These are phyloP conservation scores for Cephus cinctus DNA, from an alignment of 1,140 invertebrate species.

Conservation along the genomic window DNA sequence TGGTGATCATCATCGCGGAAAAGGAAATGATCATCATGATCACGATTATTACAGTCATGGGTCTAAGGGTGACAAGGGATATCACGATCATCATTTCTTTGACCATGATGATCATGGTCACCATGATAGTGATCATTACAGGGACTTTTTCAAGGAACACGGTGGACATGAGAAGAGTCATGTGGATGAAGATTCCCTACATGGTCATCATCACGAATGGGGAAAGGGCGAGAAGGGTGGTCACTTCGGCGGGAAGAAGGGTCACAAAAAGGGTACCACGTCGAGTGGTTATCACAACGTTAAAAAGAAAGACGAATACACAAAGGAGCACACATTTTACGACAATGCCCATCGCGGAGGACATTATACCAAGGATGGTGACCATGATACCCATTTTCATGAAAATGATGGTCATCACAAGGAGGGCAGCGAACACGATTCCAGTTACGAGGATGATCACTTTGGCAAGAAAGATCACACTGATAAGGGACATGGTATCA, in stretches of 20 bases:
- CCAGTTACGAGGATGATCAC: constrained; percentile 42
- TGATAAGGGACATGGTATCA: constrained; percentile 43
- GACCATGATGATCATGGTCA: not conserved
- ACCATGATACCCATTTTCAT: constrained; percentile 46
- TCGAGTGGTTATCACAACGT: constrained; percentile 65
- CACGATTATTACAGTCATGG: not conserved
- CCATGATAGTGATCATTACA: not conserved
- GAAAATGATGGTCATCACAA: constrained; percentile 44
- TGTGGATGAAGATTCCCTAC: not conserved
- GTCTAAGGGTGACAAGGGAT: not conserved
- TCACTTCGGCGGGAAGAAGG: constrained; percentile 3
- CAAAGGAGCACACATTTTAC: constrained; percentile 67
- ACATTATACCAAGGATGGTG: constrained; percentile 55
- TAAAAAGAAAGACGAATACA: constrained; percentile 66
- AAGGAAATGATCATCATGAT: not conserved
- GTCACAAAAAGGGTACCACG: constrained; percentile 61
- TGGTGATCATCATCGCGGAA: not conserved
- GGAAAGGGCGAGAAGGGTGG: not conserved
- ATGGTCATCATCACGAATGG: not conserved
- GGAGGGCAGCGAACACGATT: constrained; percentile 51
- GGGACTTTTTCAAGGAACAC: not conserved
- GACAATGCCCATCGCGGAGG: constrained; percentile 62
- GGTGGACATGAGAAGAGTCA: not conserved
- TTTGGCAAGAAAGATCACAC: constrained; percentile 43
- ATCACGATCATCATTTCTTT: not conserved